These are phyloP conservation scores for Himalopsyche kuldschensis DNA, from an alignment of 2,888 invertebrate species.

Conservation along the genomic window DNA sequence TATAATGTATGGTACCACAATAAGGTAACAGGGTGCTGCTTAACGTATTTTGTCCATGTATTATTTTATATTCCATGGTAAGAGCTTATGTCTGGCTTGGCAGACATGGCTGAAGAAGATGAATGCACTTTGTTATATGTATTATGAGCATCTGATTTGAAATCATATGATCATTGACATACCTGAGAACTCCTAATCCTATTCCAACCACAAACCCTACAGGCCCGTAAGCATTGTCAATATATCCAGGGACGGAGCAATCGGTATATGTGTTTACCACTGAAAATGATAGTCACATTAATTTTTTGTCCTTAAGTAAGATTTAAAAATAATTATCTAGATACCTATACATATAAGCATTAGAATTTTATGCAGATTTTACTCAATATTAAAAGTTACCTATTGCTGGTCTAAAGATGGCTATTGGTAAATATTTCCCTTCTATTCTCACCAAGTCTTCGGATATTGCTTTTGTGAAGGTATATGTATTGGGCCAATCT, in stretches of 20 bases:
- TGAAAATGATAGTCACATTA: slow-evolving; percentile 44
- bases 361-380: too few species aligned
- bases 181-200: slow-evolving; percentile 68
- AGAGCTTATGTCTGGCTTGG: too few species aligned
- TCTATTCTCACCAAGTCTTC: slow-evolving; percentile 73
- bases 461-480: slow-evolving; percentile 87
- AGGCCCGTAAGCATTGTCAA: slow-evolving; percentile 89
- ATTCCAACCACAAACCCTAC: slow-evolving; percentile 74
- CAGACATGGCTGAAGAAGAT: too few species aligned
- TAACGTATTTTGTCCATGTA: too few species aligned
- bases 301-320: too few species aligned
- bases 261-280: slow-evolving; percentile 70
- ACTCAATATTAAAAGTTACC: slow-evolving; percentile 59
- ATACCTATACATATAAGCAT: too few species aligned
- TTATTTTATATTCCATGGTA: too few species aligned
- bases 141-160: too few species aligned
- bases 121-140: too few species aligned
- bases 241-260: slow-evolving; percentile 77
- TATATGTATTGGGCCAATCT: slow-evolving; percentile 86
- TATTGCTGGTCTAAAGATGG: slow-evolving; percentile 83
- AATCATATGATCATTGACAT: neutral
- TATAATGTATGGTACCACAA: too few species aligned
- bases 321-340: too few species aligned
- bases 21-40: too few species aligned
- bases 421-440: slow-evolving; percentile 73